Evolutionary conservation across 1,140 invertebrate species (phyloP), one percentile per base, ranked within the genome.

Genomic region (Berghia stephanieae): DNA sequence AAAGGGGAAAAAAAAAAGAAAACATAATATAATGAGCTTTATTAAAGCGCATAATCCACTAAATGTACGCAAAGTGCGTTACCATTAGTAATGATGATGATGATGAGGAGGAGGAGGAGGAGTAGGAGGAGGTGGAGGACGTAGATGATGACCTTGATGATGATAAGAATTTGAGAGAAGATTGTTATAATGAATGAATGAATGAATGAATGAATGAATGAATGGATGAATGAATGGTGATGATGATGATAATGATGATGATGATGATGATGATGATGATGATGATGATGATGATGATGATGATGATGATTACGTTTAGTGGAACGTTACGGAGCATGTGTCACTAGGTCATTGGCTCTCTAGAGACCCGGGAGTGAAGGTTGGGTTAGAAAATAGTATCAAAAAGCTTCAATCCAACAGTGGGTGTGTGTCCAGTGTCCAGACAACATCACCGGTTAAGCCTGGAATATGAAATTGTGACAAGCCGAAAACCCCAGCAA

Each of bases 201-300:
- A 24, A 13, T 72, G 70, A 31, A 31, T 40, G 34, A 38, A 36
- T 69, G 67, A 40, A 21, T 36, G 40, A 21, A 21, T 40, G 34
- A 38, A 31, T 69, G 67, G 40, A 18, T 36, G 27, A 40, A 38
- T 40, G n/a, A 16, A 27, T 24, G 8, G 27, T 27, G 44, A 52
- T 55, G 40, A 73, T 67, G 63, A 67, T 67, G 63, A 67, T 5
- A 31, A 5, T 3, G 63, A 67, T 67, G 63, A 67, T 67, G 3
- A 67, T 67, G 63, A 67, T 67, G 63, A 67, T 67, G 63, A 67
- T 67, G 3, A 3, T 4, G 3, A 67, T 67, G 63, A 67, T 67
- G 63, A 67, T 67, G 3, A 4, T 67, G 63, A 5, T 67, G 63
- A 67, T 52, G 49, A 52, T 52, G n/a, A n/a, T n/a, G n/a, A 8